Evolutionary conservation across 2,888 invertebrate genomes (phyloP).

Genomic region (Drosophila mulleri): DNA sequence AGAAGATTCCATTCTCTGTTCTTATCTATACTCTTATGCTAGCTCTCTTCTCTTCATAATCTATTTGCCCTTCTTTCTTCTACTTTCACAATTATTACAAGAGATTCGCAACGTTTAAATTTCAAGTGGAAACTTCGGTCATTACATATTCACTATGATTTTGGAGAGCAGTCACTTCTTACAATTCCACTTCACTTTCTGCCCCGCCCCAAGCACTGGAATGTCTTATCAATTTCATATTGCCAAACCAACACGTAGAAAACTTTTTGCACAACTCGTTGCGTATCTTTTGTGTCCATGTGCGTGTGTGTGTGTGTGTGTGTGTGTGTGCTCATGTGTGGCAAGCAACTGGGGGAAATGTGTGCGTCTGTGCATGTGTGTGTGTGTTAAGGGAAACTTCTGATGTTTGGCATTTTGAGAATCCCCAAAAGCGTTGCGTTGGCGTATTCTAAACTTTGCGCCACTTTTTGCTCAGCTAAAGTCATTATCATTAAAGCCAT

Average conservation of each 20-base stretch:
- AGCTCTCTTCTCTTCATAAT: too few species aligned
- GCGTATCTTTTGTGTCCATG: slow-evolving; percentile 43
- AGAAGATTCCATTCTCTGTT: too few species aligned
- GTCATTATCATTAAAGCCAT: slow-evolving; percentile 79
- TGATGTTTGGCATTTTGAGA: slow-evolving; percentile 69
- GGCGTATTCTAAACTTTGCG: slow-evolving; percentile 75
- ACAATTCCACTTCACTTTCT: slow-evolving; percentile 32
- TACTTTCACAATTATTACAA: not conserved
- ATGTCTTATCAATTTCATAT: slow-evolving; percentile 73
- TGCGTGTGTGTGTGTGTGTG: slow-evolving; percentile 6
- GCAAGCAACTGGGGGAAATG: slow-evolving; percentile 21
- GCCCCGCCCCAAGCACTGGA: slow-evolving; percentile 17
- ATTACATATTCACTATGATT: slow-evolving; percentile 8
- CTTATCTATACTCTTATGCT: too few species aligned
- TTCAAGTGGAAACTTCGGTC: slow-evolving; percentile 3
- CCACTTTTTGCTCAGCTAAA: slow-evolving; percentile 74
- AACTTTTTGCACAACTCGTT: slow-evolving; percentile 65
- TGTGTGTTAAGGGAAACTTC: slow-evolving; percentile 52
- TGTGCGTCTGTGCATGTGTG: slow-evolving; percentile 4
- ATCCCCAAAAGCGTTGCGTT: slow-evolving; percentile 74
- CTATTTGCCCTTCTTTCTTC: too few species aligned
- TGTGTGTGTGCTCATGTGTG: slow-evolving; percentile 28
- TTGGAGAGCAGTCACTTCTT: slow-evolving; percentile 4
- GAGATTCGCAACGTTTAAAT: not conserved
- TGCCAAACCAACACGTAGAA: slow-evolving; percentile 68